Evolutionary conservation across 2,113 vertebrate species (phyloP).

Genomic region (Rhinopomastus cyanomelas): DNA sequence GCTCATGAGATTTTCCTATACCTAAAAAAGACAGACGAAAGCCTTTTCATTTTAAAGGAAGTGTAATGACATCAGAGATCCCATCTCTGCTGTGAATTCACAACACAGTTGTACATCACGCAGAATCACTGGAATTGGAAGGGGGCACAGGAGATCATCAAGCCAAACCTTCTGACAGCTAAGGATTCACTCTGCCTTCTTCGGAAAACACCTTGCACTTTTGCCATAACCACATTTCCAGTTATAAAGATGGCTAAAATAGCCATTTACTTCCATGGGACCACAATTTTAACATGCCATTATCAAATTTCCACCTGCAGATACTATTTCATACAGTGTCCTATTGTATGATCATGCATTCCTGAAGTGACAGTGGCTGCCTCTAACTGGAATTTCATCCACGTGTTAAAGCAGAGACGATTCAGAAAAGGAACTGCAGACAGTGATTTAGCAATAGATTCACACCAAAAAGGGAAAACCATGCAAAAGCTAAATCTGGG

Average conservation of each 20-base stretch:
- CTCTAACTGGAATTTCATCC: slow-evolving; percentile 60
- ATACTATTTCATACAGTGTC: background rate
- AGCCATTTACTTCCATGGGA: background rate
- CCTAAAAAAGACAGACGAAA: background rate
- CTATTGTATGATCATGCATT: background rate
- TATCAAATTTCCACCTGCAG: slow-evolving; percentile 6
- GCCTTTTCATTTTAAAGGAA: background rate
- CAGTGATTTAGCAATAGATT: background rate
- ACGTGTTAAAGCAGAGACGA: background rate
- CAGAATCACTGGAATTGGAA: too few relatives aligned
- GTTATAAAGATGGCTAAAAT: background rate
- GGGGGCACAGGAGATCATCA: too few relatives aligned
- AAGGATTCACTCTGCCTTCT: background rate
- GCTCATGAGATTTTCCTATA: background rate
- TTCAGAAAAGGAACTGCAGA: background rate
- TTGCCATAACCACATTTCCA: background rate
- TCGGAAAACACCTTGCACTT: background rate
- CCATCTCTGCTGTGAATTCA: background rate
- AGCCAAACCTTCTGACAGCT: background rate
- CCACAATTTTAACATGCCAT: background rate
- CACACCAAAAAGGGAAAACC: slow-evolving; percentile 10
- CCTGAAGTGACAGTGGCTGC: slow-evolving; percentile 35
- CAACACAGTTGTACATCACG: background rate
- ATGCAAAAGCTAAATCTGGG: background rate
- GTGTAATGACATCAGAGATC: background rate